Percentiles rank a stretch among this genome's conserved stretches.
Evolutionary conservation across 2,888 invertebrate genomes (phyloP).

Genomic region (Sisyra terminalis): DNA sequence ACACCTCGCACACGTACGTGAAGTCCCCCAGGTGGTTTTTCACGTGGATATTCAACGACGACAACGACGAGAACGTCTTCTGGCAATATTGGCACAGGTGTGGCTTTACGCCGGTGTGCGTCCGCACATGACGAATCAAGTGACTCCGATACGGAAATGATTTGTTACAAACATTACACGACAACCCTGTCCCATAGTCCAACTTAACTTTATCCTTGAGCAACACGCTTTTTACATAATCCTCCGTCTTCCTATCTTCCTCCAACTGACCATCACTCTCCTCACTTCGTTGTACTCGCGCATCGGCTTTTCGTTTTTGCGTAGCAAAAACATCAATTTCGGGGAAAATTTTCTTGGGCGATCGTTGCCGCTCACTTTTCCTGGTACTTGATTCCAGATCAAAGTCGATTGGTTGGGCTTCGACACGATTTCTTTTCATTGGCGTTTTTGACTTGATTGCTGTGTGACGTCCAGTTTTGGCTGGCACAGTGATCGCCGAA

Average conservation of each 20-base stretch:
- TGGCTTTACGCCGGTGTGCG: conserved; percentile 6
- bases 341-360: conserved; percentile 8
- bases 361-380: conserved; percentile 8
- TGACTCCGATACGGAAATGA: conserved; percentile 8
- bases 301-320: conserved; percentile 3
- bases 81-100: conserved; percentile 5
- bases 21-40: conserved; percentile 6
- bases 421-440: conserved; percentile 4
- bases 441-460: conserved; percentile 8
- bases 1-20: conserved; percentile 4
- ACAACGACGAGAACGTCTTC: conserved; percentile 3
- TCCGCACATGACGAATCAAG: conserved; percentile 7
- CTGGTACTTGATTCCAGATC: conserved; percentile 5
- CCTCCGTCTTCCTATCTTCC: not conserved
- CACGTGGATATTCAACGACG: conserved; percentile 5
- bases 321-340: conserved; percentile 7
- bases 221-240: not conserved
- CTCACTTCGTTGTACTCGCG: not conserved
- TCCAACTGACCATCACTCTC: not conserved
- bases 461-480: conserved; percentile 8
- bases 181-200: conserved; percentile 2
- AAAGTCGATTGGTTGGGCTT: conserved; percentile 5
- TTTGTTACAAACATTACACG: conserved; percentile 8
- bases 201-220: not conserved
- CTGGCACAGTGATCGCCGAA: conserved; percentile 1